phyloP scores from a whole-genome alignment of 1,140 invertebrate species.

The Drosophila bifasciata region DNA sequence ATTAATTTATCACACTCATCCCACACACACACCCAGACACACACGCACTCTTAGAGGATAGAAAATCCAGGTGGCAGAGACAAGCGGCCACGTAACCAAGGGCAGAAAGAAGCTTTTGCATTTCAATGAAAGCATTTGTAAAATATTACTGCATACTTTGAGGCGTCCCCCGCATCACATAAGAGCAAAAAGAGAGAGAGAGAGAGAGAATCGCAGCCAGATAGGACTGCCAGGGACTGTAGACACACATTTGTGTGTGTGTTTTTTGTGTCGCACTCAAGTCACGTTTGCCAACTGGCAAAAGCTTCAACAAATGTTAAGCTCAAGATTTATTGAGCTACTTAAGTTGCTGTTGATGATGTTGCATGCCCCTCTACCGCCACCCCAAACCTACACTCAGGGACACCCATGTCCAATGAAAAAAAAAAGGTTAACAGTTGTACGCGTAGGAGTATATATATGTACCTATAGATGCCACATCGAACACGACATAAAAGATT shows the following conservation, averaged over 20 bases:
- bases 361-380: slow-evolving; percentile 24
- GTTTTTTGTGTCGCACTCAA: slow-evolving; percentile 69
- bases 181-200: neutral
- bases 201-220: neutral
- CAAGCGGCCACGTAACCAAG: slow-evolving; percentile 48
- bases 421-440: slow-evolving; percentile 52
- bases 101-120: slow-evolving; percentile 57
- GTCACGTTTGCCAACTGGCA: slow-evolving; percentile 72
- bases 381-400: slow-evolving; percentile 17
- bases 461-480: neutral
- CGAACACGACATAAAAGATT: slow-evolving; percentile 32
- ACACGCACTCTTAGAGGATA: neutral
- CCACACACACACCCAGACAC: neutral
- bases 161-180: slow-evolving; percentile 22
- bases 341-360: slow-evolving; percentile 77
- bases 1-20: slow-evolving; percentile 49
- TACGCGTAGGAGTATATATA: neutral
- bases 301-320: slow-evolving; percentile 77
- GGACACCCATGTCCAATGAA: slow-evolving; percentile 3
- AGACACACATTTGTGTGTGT: slow-evolving; percentile 38
- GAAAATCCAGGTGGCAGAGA: slow-evolving; percentile 43
- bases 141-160: slow-evolving; percentile 66
- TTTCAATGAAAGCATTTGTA: slow-evolving; percentile 65
- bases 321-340: slow-evolving; percentile 80
- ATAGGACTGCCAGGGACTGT: no score